phyloP scores from a whole-genome alignment of 2,113 vertebrate species.

The Otolemur garnettii region DNA sequence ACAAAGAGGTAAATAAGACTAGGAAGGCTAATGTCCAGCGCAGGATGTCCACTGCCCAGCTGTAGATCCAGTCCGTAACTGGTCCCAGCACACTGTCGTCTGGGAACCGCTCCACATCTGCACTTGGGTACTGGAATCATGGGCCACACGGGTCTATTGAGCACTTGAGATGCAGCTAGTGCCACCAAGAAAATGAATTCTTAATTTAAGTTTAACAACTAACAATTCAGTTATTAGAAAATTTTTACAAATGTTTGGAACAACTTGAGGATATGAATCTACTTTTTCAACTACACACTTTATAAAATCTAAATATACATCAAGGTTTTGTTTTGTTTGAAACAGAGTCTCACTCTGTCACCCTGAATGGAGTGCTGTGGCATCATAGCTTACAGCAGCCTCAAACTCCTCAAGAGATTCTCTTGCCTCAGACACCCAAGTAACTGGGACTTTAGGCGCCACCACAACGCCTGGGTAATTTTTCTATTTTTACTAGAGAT shows the following conservation, averaged over 20 bases:
- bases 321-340: too few relatives aligned
- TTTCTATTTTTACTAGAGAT: too few relatives aligned
- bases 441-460: too few relatives aligned
- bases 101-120: neutral
- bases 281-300: neutral
- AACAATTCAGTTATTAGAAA: neutral
- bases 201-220: neutral
- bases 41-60: fast-evolving
- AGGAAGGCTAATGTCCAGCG: neutral
- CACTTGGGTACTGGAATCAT: fast-evolving
- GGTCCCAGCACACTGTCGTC: fast-evolving
- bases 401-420: too few relatives aligned
- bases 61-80: neutral
- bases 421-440: too few relatives aligned
- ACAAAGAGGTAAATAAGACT: neutral
- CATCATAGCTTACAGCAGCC: too few relatives aligned
- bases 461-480: too few relatives aligned
- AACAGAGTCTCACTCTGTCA: too few relatives aligned
- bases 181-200: neutral
- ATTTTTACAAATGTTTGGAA: neutral
- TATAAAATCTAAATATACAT: neutral
- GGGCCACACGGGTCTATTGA: fast-evolving
- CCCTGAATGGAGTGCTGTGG: too few relatives aligned
- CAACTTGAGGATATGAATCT: neutral
- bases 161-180: too few relatives aligned